A percentile compares a stretch with the other conserved stretches of the same genome.
Evolutionary conservation across 2,797 vertebrate species (phyloP).

Genomic region (Sternarchorhynchus goeldii): DNA sequence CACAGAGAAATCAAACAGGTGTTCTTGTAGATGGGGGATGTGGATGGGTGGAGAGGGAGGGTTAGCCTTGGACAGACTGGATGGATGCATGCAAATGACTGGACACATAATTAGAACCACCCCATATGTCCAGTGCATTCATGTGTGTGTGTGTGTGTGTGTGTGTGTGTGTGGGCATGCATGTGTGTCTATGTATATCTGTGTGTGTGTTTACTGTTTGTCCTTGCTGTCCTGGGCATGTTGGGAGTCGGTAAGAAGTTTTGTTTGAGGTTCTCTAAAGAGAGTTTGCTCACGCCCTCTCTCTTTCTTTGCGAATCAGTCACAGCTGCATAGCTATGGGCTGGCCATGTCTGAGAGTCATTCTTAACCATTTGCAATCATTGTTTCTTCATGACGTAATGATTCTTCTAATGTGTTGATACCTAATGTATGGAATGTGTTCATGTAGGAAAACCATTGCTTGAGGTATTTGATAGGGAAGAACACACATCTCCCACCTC

Average conservation of each 20-base stretch:
- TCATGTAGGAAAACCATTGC: neutral
- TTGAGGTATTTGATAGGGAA: constrained; percentile 14
- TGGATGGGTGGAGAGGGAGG: neutral
- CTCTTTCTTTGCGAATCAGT: constrained; percentile 41
- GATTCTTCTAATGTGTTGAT: constrained; percentile 31
- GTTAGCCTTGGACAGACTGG: constrained; percentile 19
- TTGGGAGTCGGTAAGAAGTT: constrained; percentile 53
- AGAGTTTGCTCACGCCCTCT: constrained; percentile 61
- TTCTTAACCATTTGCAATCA: constrained; percentile 34
- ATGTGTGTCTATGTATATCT: constrained; percentile 44
- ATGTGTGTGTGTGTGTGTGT: constrained; percentile 57
- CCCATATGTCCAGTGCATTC: constrained; percentile 74
- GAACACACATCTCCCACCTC: neutral
- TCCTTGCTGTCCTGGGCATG: constrained; percentile 22
- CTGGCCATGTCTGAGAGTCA: constrained; percentile 15
- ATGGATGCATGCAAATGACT: constrained; percentile 71
- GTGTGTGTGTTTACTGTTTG: constrained; percentile 16
- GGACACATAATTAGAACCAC: constrained; percentile 73
- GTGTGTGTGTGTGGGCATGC: constrained; percentile 58
- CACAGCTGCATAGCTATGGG: constrained; percentile 12
- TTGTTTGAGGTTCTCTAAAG: constrained; percentile 68
- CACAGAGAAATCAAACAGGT: constrained; percentile 79
- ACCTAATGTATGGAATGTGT: constrained; percentile 25
- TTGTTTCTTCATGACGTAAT: constrained; percentile 30
- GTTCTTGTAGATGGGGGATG: constrained; percentile 49